phyloP scores from a whole-genome alignment of 2,888 invertebrate species.

The Brachycybe producta region DNA sequence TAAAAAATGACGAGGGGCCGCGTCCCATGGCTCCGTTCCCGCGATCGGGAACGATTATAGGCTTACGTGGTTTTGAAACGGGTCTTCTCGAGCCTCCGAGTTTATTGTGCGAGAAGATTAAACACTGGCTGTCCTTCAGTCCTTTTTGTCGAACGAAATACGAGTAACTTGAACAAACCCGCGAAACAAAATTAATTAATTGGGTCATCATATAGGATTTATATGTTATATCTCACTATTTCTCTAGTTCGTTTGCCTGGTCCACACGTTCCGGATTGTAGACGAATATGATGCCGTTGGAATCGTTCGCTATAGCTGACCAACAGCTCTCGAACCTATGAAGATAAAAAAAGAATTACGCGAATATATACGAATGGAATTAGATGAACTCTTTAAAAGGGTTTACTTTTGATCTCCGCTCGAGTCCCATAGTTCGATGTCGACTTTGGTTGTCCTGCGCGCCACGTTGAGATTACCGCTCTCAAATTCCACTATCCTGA shows the following conservation, averaged over 20 bases:
- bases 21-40: not conserved
- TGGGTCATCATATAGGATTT: not conserved
- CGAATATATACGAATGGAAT: not conserved
- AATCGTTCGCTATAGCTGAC: constrained; percentile 56
- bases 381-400: not conserved
- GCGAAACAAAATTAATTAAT: too few species aligned
- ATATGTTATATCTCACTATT: constrained; percentile 35
- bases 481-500: constrained; percentile 62
- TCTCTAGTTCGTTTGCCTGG: constrained; percentile 46
- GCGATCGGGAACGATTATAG: not conserved
- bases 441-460: constrained; percentile 45
- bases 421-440: constrained; percentile 68
- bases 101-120: constrained; percentile 43
- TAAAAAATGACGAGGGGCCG: not conserved
- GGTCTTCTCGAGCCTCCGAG: constrained; percentile 22
- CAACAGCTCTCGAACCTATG: constrained; percentile 59
- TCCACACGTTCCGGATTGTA: constrained; percentile 44
- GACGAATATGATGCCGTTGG: constrained; percentile 56
- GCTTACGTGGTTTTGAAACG: constrained; percentile 20
- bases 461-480: constrained; percentile 46
- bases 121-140: constrained; percentile 50
- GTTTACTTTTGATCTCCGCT: constrained; percentile 58
- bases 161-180: constrained; percentile 35
- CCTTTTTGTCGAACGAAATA: constrained; percentile 55
- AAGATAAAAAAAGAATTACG: not conserved